Evolutionary conservation across 1,140 invertebrate genomes (phyloP).

Genomic region (Onthophagus taurus): DNA sequence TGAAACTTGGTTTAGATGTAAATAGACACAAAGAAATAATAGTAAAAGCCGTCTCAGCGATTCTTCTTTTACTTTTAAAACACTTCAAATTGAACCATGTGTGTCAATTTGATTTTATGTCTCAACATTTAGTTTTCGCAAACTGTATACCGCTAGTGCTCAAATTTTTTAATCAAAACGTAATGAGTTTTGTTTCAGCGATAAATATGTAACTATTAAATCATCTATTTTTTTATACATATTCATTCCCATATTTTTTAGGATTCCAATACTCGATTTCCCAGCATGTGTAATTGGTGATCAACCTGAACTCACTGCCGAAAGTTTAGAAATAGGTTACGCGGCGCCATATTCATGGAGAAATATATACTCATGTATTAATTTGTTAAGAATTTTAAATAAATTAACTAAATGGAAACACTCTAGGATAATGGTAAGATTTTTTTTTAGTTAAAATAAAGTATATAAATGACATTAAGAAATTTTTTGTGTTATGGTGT

Average conservation of each 20-base stretch:
- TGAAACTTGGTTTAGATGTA: slow-evolving; percentile 94
- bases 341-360: slow-evolving; percentile 88
- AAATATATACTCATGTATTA: slow-evolving; percentile 97
- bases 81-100: slow-evolving; percentile 99
- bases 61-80: slow-evolving; percentile 87
- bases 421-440: slow-evolving; percentile 86
- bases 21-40: slow-evolving; percentile 99
- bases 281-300: slow-evolving; percentile 94
- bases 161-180: slow-evolving; percentile 99
- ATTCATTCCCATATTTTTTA: slow-evolving; percentile 34
- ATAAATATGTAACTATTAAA: slow-evolving; percentile 82
- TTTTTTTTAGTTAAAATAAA: slow-evolving; percentile 9
- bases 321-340: slow-evolving; percentile 87
- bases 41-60: slow-evolving; percentile 94
- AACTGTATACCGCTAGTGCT: slow-evolving; percentile 98
- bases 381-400: slow-evolving; percentile 92
- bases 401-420: slow-evolving; percentile 99
- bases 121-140: slow-evolving; percentile 97
- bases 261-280: slow-evolving; percentile 90
- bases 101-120: slow-evolving; percentile 99
- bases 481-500: too few species aligned
- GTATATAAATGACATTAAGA: too few species aligned
- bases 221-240: slow-evolving; percentile 1
- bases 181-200: slow-evolving; percentile 87
- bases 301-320: slow-evolving; percentile 86